Base-by-base conservation (phyloP, 2,888 invertebrate genomes). In the Molanna angustata region DNA sequence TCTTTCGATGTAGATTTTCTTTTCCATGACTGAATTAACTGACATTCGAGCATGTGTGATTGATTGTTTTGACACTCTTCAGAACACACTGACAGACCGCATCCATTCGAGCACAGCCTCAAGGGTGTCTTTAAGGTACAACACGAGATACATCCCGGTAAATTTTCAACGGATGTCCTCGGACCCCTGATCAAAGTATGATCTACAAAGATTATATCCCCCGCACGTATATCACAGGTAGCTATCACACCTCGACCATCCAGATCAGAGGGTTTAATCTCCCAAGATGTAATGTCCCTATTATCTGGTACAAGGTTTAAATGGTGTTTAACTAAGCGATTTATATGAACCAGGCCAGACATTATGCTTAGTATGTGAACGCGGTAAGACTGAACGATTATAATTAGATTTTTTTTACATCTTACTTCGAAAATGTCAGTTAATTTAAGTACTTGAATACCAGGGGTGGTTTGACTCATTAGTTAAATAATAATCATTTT, bases 191-290 rank as follows among this genome's bases (percentile, higher is more conserved):
- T 73, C 37, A 90, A 68, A 1, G 90, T 85, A 48, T 73, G 74
- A 66, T 90, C 90, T 9, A 78, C 74, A 64, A 85, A 88, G 45
- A 91, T 79, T 21, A 86, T 67, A 67, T 89, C 87, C 32, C 88
- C 87, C 21, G 75, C 66, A 52, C 71, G 67, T 35, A 90, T 83
- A 63, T 87, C 81, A 57, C 81, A 76, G 2, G 73, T 79, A 14
- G 89, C 86, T 61, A 89, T 79, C 2, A 90, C 66, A 2, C 90
- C 90, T 17, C 87, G 82, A 4, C 89, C 90, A 39, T 84, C 82
- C 4, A 84, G 65, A 14, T 69, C 62, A 1, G 88, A 87, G 58
- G 76, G 70, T 46, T 67, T 71, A 51, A 90, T 73, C 51, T 66
- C 74, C 86, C 88, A 88, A 35, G 66, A 62, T 62, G 72, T 62